A percentile compares a stretch with the other conserved stretches of the same genome.
phyloP scores from a whole-genome alignment of 2,888 invertebrate genomes.

The Mantis religiosa region DNA sequence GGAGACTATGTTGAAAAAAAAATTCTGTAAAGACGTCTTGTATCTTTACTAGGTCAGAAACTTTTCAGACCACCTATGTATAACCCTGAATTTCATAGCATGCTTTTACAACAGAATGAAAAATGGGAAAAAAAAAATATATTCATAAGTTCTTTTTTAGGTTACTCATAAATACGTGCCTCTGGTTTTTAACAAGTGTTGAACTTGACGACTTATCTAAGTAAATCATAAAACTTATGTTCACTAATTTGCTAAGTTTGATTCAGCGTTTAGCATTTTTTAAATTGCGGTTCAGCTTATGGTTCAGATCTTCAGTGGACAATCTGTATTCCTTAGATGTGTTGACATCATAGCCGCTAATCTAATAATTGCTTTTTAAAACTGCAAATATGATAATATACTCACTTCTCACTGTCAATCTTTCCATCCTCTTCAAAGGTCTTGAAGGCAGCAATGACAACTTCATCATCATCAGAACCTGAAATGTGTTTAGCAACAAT shows the following conservation, averaged over 20 bases:
- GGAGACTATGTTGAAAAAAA: too few relatives aligned
- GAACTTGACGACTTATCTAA: too few relatives aligned
- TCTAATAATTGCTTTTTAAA: neutral
- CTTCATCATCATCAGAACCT: conserved; percentile 85
- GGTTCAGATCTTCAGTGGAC: conserved; percentile 11
- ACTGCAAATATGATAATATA: neutral
- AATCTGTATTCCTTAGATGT: neutral
- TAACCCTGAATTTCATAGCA: too few relatives aligned
- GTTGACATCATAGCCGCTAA: neutral
- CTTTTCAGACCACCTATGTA: too few relatives aligned
- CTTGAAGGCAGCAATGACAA: conserved; percentile 87
- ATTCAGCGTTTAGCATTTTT: neutral
- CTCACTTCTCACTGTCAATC: conserved; percentile 79
- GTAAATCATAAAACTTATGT: too few relatives aligned
- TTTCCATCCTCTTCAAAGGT: conserved; percentile 85
- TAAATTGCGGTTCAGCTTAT: conserved; percentile 3
- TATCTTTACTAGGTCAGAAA: too few relatives aligned
- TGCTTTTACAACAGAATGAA: too few relatives aligned
- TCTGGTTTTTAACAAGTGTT: too few relatives aligned
- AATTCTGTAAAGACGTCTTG: too few relatives aligned
- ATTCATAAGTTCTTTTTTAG: too few relatives aligned
- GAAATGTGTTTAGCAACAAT: neutral
- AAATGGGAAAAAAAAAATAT: too few relatives aligned
- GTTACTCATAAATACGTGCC: too few relatives aligned
- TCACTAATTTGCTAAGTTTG: neutral